phyloP scores from a whole-genome alignment of 2,113 vertebrate species.

The Opisthocomus hoazin region DNA sequence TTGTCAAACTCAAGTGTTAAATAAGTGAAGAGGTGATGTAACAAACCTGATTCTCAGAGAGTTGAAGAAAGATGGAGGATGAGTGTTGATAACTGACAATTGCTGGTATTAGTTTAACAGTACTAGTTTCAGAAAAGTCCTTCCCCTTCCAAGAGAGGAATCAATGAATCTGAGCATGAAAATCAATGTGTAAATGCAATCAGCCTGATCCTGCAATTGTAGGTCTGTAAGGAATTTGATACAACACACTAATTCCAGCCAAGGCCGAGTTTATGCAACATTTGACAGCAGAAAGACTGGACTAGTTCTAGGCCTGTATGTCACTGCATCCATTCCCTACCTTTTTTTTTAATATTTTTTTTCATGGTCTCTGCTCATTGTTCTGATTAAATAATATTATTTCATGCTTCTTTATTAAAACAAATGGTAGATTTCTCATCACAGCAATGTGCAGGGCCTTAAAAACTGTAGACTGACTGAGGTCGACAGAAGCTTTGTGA shows the following conservation, averaged over 20 bases:
- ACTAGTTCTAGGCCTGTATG: neutral
- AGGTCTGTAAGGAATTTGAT: neutral
- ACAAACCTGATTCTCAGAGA: neutral
- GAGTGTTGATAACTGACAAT: neutral
- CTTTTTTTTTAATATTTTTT: neutral
- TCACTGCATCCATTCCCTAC: neutral
- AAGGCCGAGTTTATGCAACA: neutral
- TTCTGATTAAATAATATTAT: neutral
- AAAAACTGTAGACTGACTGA: neutral
- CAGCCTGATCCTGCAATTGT: neutral
- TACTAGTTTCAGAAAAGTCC: slow-evolving; percentile 43
- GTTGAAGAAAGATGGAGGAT: neutral
- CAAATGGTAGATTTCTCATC: neutral
- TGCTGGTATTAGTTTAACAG: slow-evolving; percentile 2
- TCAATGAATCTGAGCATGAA: neutral
- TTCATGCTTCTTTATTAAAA: neutral
- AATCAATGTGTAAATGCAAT: neutral
- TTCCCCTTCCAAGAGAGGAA: slow-evolving; percentile 25
- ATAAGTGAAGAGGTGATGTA: neutral
- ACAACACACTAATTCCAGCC: neutral
- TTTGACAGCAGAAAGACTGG: neutral
- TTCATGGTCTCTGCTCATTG: neutral
- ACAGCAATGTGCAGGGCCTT: neutral
- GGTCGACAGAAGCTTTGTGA: neutral
- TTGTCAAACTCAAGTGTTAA: neutral